Percentiles rank a stretch among this genome's conserved stretches.
Conservation (phyloP, 1,140 invertebrate species). For the Araneus ventricosus region DNA sequence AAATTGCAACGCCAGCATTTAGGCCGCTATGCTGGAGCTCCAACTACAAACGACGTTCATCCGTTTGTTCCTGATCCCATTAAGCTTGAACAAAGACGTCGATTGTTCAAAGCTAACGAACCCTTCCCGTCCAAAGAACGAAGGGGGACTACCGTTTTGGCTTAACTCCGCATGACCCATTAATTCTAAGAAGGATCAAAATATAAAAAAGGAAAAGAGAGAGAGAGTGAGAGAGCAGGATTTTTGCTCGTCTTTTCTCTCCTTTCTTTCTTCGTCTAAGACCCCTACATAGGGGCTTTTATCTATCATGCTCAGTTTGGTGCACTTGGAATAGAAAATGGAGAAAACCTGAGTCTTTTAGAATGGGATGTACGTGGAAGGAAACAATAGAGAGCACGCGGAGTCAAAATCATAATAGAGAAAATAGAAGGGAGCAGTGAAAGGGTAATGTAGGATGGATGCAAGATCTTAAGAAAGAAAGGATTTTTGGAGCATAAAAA, state of each 20-base stretch:
- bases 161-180: constrained; percentile 68
- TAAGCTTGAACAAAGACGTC: constrained; percentile 59
- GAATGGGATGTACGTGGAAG: constrained; percentile 41
- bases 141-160: constrained; percentile 44
- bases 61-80: constrained; percentile 66
- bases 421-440: background rate
- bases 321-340: constrained; percentile 53
- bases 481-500: constrained; percentile 47
- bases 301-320: constrained; percentile 66
- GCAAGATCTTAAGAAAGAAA: background rate
- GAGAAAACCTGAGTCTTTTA: constrained; percentile 8
- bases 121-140: constrained; percentile 19
- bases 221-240: background rate
- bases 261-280: background rate
- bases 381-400: constrained; percentile 54
- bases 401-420: constrained; percentile 56
- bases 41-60: constrained; percentile 51
- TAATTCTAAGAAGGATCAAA: constrained; percentile 66
- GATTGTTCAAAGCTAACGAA: constrained; percentile 71
- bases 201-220: background rate
- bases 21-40: background rate
- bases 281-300: background rate
- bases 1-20: constrained; percentile 61
- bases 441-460: background rate
- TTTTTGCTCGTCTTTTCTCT: background rate